A percentile compares a stretch with the other conserved stretches of the same genome.
Conservation (phyloP, 2,888 invertebrate species). For the Phorcus lineatus region DNA sequence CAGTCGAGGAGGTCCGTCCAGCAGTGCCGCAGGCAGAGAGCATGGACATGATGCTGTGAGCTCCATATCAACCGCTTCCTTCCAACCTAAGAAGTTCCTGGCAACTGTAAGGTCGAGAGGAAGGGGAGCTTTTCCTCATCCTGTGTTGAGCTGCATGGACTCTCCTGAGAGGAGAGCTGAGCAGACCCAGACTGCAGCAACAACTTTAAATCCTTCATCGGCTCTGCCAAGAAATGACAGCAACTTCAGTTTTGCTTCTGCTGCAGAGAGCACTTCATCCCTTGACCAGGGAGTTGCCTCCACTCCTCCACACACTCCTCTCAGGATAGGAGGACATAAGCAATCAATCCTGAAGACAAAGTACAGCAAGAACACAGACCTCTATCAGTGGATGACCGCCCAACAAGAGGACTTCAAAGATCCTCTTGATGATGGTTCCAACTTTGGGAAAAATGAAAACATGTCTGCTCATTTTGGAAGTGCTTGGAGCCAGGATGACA, state of each 20-base stretch:
- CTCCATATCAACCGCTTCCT: slow-evolving; percentile 37
- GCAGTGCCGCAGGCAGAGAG: slow-evolving; percentile 39
- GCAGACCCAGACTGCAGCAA: background rate
- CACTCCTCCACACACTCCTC: slow-evolving; percentile 60
- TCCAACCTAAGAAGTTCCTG: slow-evolving; percentile 28
- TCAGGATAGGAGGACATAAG: slow-evolving; percentile 39
- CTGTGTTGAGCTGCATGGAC: slow-evolving; percentile 26
- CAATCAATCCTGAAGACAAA: slow-evolving; percentile 50
- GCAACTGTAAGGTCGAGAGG: background rate
- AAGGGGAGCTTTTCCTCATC: background rate
- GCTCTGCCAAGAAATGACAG: slow-evolving; percentile 63
- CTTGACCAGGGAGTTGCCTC: slow-evolving; percentile 39
- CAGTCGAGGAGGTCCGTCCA: slow-evolving; percentile 38
- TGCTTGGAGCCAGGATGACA: slow-evolving; percentile 72
- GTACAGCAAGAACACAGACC: slow-evolving; percentile 82
- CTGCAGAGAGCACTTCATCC: slow-evolving; percentile 55
- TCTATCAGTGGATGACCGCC: slow-evolving; percentile 95
- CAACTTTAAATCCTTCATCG: slow-evolving; percentile 6
- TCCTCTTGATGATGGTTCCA: slow-evolving; percentile 36
- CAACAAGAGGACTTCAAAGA: slow-evolving; percentile 81
- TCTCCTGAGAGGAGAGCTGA: slow-evolving; percentile 48
- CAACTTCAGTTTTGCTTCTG: slow-evolving; percentile 73
- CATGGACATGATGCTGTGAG: slow-evolving; percentile 40
- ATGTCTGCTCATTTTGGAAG: slow-evolving; percentile 64
- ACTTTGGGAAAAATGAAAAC: slow-evolving; percentile 53